A percentile compares a stretch with the other conserved stretches of the same genome.
Conservation (phyloP, 2,888 invertebrate genomes). For the Dynastes maya region DNA sequence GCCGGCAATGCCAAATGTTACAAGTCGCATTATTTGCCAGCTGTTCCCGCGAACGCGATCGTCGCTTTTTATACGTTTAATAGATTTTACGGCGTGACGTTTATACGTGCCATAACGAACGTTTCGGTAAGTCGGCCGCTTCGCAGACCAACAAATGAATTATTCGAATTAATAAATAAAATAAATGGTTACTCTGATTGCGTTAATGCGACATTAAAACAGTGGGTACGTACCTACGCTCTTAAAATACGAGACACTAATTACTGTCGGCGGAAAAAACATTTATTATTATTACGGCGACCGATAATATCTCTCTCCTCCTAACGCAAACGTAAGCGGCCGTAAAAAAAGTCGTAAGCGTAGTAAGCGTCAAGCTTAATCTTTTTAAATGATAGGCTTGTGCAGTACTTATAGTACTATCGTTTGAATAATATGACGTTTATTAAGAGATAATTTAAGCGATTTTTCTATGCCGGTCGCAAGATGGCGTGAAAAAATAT, state of each 20-base stretch:
- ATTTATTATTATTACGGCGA: constrained; percentile 7
- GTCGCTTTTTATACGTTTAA: constrained; percentile 13
- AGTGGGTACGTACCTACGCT: constrained; percentile 6
- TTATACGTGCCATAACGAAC: constrained; percentile 5
- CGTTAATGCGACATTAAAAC: constrained; percentile 29
- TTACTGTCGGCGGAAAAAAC: constrained; percentile 9
- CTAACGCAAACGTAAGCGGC: not conserved
- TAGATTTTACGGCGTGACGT: constrained; percentile 31
- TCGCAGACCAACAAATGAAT: constrained; percentile 8
- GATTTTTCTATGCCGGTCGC: not conserved
- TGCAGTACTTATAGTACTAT: not conserved
- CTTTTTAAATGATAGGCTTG: constrained; percentile 12
- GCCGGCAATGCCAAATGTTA: constrained; percentile 18
- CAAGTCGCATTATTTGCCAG: constrained; percentile 27
- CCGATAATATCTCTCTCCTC: constrained; percentile 1
- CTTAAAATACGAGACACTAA: constrained; percentile 27
- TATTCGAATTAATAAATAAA: constrained; percentile 37
- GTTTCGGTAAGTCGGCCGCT: not conserved
- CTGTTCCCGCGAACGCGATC: constrained; percentile 3
- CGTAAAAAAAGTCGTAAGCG: constrained; percentile 2
- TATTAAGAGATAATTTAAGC: constrained; percentile 9
- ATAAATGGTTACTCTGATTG: constrained; percentile 17
- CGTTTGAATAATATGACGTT: not conserved
- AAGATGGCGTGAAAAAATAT: too few species aligned
- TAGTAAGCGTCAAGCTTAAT: not conserved